Evolutionary conservation across 2,888 invertebrate genomes (phyloP), one percentile per base, ranked within the genome.

Genomic region (Nomada fucata): DNA sequence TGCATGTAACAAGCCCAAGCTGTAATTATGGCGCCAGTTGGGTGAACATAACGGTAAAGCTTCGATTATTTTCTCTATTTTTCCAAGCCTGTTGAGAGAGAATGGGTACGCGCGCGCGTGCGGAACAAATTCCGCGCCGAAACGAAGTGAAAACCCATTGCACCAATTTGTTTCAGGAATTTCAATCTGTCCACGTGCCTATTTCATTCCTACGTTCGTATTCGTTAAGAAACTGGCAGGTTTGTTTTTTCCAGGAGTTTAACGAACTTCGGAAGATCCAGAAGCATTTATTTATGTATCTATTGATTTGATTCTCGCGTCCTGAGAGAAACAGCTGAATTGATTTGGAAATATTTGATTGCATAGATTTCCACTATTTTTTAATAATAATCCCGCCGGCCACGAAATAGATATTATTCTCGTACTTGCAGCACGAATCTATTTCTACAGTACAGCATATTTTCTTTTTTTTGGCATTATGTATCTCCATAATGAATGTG

Each of bases 21-120:
- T 82, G 86, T 90, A 90, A 90, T 90, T 90, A 89, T 82, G 85
- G 84, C 83, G 85, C 79, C 81, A 84, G 86, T 89, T 87, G 89
- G 89, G 89, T 91, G 89, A 91, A 90, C 86, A 83, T 91, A 91
- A 91, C 91, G 91, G 91, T 91, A 90, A 88, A 82, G 72, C 82
- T 85, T 80, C 85, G 84, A 90, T 90, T 90, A 86, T 88, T 87
- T 87, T 88, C 90, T 87, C 80, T 84, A 80, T 76, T 86, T 86
- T 83, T 79, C 83, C 76, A 44, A 44, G 79, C 59, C 59, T 29
- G 71, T 36, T 29, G 26, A 44, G 47, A 64, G 67, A 64, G 61
- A 67, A 78, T 71, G 61, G 80, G 64, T 53, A 74, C 71, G 47
- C n/a, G 75, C 84, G 79, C 73, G 77, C 78, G 65, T 76, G 81